A percentile compares a stretch with the other conserved stretches of the same genome.
phyloP scores from a whole-genome alignment of 2,113 vertebrate genomes.

The Eptesicus fuscus region DNA sequence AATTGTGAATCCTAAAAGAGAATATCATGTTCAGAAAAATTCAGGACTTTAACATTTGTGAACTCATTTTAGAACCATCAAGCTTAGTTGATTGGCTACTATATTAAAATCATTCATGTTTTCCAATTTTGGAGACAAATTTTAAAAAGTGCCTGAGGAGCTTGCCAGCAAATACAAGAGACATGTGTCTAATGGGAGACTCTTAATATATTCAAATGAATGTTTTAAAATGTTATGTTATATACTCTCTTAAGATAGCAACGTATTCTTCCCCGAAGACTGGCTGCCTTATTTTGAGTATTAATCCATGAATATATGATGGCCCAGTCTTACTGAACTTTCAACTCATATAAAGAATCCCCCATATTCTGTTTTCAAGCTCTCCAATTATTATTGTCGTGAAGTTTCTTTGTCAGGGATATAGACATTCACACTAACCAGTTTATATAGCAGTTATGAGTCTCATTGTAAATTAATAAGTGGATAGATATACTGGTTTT shows the following conservation, averaged over 20 bases:
- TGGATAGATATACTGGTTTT: neutral
- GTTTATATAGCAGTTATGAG: neutral
- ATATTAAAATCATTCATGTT: neutral
- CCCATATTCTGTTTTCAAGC: neutral
- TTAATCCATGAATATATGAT: neutral
- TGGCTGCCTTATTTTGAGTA: neutral
- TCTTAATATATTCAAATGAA: neutral
- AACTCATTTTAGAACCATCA: neutral
- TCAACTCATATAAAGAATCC: neutral
- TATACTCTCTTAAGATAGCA: neutral
- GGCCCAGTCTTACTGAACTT: neutral
- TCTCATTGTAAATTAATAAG: neutral
- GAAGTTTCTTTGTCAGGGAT: neutral
- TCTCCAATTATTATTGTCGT: neutral
- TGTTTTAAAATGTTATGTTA: neutral
- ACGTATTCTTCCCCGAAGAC: neutral
- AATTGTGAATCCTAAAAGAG: neutral
- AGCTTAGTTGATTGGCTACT: neutral
- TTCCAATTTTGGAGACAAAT: neutral
- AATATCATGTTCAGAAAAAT: neutral
- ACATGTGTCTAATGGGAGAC: neutral
- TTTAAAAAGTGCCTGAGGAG: neutral
- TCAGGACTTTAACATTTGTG: neutral
- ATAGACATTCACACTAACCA: neutral
- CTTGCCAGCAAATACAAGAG: neutral